phyloP scores from a whole-genome alignment of 1,140 invertebrate genomes.

The Coptotermes formosanus region DNA sequence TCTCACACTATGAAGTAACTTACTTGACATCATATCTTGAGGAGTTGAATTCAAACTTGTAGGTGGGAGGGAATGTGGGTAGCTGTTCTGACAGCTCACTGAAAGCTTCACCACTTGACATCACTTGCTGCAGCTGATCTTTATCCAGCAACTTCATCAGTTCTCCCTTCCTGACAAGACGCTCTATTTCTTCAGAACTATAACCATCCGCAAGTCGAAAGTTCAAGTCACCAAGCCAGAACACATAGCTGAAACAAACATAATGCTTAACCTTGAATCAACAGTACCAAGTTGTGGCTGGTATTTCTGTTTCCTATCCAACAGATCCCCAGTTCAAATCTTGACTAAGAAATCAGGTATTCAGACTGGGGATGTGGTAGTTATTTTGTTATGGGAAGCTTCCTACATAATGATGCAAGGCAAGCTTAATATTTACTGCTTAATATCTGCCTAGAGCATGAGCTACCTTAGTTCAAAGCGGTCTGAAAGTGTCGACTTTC shows the following conservation, averaged over 20 bases:
- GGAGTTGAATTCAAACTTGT: constrained; percentile 75
- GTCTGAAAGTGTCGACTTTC: too few relatives aligned
- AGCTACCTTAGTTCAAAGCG: too few relatives aligned
- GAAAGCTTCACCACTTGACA: constrained; percentile 72
- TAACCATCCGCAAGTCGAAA: constrained; percentile 72
- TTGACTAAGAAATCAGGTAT: too few relatives aligned
- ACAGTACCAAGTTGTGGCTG: neutral
- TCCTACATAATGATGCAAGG: too few relatives aligned
- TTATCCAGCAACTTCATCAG: constrained; percentile 62
- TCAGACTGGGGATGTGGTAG: too few relatives aligned
- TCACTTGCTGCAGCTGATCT: constrained; percentile 71
- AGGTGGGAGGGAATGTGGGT: constrained; percentile 84
- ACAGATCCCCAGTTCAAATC: too few relatives aligned
- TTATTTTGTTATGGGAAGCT: too few relatives aligned
- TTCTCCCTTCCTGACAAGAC: constrained; percentile 61
- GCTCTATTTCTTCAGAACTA: constrained; percentile 65
- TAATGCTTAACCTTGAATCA: neutral
- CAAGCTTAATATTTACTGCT: too few relatives aligned
- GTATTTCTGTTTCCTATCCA: neutral
- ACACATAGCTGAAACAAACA: constrained; percentile 73
- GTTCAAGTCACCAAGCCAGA: constrained; percentile 94
- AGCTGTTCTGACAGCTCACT: constrained; percentile 70
- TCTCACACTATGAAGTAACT: constrained; percentile 39
- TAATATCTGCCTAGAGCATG: too few relatives aligned
- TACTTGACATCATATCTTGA: constrained; percentile 79